phyloP scores from a whole-genome alignment of 2,113 vertebrate genomes.

The Tetraodon nigroviridis region DNA sequence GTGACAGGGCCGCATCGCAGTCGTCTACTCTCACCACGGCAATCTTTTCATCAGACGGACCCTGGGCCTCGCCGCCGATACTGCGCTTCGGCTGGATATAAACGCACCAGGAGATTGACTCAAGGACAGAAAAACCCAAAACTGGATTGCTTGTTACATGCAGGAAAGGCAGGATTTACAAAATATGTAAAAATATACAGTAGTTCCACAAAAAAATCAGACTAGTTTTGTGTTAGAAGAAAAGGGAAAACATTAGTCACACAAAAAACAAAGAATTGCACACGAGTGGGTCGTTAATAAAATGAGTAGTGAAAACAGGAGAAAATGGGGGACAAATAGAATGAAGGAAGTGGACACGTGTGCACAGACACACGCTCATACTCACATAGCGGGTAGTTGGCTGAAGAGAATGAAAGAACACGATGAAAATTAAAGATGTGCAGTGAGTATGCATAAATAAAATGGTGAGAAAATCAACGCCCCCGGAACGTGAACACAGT shows the following conservation, averaged over 20 bases:
- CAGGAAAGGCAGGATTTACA: slow-evolving; percentile 3
- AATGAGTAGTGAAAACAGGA: neutral
- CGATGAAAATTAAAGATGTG: slow-evolving; percentile 61
- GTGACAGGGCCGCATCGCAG: slow-evolving; percentile 87
- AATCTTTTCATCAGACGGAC: slow-evolving; percentile 95
- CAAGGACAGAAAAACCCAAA: slow-evolving; percentile 1
- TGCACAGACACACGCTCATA: slow-evolving; percentile 56
- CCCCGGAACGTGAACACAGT: slow-evolving; percentile 14
- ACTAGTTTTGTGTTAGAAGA: neutral
- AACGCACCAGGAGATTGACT: slow-evolving; percentile 11
- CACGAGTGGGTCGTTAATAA: slow-evolving; percentile 6
- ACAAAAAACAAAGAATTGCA: slow-evolving; percentile 8
- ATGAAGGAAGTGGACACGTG: slow-evolving; percentile 22
- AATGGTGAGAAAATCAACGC: slow-evolving; percentile 37
- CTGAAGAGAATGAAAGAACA: slow-evolving; percentile 66
- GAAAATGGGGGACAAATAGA: neutral
- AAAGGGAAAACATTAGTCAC: slow-evolving; percentile 23
- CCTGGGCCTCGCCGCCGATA: slow-evolving; percentile 84
- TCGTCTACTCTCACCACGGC: slow-evolving; percentile 91
- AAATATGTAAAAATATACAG: slow-evolving; percentile 3
- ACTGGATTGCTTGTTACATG: slow-evolving; percentile 16
- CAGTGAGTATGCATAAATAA: slow-evolving; percentile 38
- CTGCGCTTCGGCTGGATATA: slow-evolving; percentile 83
- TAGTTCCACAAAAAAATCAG: neutral
- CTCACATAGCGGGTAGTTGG: slow-evolving; percentile 69